Evolutionary conservation across 1,140 invertebrate species (phyloP).

Genomic region (Mamestra configurata): DNA sequence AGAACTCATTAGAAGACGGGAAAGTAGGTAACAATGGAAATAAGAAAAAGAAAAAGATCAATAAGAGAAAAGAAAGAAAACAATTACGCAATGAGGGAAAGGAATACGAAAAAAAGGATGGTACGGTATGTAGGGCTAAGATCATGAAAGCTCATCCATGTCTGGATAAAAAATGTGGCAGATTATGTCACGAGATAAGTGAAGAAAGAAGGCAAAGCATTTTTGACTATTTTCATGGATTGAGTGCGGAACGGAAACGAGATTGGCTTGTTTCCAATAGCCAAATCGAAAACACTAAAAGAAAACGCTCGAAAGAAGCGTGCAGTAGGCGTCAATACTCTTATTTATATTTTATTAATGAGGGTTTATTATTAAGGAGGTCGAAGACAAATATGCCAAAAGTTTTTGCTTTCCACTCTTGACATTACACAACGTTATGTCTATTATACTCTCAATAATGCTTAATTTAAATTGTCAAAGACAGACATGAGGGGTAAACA

Average conservation of each 20-base stretch:
- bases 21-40: neutral
- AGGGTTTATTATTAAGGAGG: conserved; percentile 59
- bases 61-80: neutral
- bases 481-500: conserved; percentile 43
- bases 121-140: neutral
- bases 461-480: conserved; percentile 29
- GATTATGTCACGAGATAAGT: neutral
- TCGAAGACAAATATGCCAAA: conserved; percentile 47
- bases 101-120: neutral
- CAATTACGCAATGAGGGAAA: neutral
- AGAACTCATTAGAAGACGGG: neutral
- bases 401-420: conserved; percentile 52
- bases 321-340: neutral
- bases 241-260: neutral
- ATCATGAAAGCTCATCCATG: neutral
- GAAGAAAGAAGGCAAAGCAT: neutral
- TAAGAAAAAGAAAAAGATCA: neutral
- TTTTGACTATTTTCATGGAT: neutral
- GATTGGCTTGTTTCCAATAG: neutral
- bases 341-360: conserved; percentile 52
- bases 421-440: conserved; percentile 42
- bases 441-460: conserved; percentile 47
- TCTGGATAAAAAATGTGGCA: neutral
- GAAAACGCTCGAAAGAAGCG: neutral
- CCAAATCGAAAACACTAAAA: conserved; percentile 5